phyloP scores from a whole-genome alignment of 2,888 invertebrate species.

The Eilema griseolum region DNA sequence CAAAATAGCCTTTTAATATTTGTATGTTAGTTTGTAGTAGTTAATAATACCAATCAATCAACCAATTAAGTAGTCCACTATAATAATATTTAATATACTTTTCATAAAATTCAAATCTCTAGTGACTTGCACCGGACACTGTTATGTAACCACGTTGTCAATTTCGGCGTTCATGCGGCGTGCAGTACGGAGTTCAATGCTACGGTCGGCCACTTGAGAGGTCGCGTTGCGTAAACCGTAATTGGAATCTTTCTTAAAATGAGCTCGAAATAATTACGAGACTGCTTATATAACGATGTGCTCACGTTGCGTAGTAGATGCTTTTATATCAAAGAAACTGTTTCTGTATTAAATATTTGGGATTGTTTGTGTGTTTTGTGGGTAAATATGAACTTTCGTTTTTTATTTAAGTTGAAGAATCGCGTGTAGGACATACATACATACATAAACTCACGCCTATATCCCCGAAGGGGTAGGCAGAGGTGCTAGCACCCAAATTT shows the following conservation, averaged over 20 bases:
- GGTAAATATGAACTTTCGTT: neutral
- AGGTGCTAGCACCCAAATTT: too few species aligned
- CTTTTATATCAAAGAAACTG: slow-evolving; percentile 27
- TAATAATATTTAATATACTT: too few species aligned
- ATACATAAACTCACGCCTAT: too few species aligned
- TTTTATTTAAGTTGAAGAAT: neutral
- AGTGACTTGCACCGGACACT: slow-evolving; percentile 23
- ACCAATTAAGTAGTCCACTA: too few species aligned
- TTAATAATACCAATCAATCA: too few species aligned
- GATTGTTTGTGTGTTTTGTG: neutral
- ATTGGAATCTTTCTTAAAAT: slow-evolving; percentile 44
- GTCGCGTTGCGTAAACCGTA: slow-evolving; percentile 54
- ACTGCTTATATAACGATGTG: slow-evolving; percentile 35
- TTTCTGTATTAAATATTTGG: slow-evolving; percentile 8
- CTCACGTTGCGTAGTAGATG: slow-evolving; percentile 26
- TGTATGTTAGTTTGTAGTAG: too few species aligned
- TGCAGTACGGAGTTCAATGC: slow-evolving; percentile 67
- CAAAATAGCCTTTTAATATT: too few species aligned
- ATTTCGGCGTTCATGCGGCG: slow-evolving; percentile 55
- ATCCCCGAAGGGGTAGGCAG: too few species aligned
- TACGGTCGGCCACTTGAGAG: slow-evolving; percentile 63
- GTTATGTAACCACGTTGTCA: slow-evolving; percentile 52
- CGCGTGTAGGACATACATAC: too few species aligned
- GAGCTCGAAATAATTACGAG: slow-evolving; percentile 20
- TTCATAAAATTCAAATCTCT: neutral